Percentiles rank a stretch among this genome's conserved stretches.
Evolutionary conservation across 1,140 invertebrate genomes (phyloP).

Genomic region (Caenorhabditis briggsae): DNA sequence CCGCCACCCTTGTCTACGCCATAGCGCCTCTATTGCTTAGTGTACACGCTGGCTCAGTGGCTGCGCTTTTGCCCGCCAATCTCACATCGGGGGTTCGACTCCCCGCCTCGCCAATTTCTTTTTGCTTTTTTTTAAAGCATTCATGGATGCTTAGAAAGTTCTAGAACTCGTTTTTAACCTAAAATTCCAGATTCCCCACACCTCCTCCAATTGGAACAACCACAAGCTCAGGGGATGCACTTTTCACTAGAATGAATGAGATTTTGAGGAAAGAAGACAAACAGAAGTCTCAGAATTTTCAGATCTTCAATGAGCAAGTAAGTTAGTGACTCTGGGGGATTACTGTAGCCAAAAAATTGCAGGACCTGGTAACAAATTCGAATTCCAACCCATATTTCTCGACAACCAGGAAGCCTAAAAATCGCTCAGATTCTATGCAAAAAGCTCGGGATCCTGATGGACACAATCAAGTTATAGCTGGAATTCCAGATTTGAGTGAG

Average conservation of each 20-base stretch:
- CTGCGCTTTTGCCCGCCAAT: no score
- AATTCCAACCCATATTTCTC: conserved; percentile 18
- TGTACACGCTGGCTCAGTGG: no score
- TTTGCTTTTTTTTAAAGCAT: no score
- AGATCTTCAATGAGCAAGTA: conserved; percentile 41
- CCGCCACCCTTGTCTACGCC: no score
- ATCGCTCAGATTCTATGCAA: conserved; percentile 16
- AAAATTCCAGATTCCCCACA: conserved; percentile 34
- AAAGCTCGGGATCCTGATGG: conserved; percentile 12
- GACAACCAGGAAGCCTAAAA: conserved; percentile 6
- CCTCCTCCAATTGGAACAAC: conserved; percentile 26
- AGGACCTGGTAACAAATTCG: conserved; percentile 17
- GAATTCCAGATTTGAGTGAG: conserved; percentile 73
- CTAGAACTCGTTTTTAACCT: no score
- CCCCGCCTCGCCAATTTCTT: no score
- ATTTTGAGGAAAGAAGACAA: conserved; percentile 19
- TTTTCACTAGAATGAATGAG: conserved; percentile 32
- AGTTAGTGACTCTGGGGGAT: neutral
- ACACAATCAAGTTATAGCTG: conserved; percentile 69
- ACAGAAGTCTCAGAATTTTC: conserved; percentile 27
- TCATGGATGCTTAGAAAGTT: neutral
- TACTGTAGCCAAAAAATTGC: neutral
- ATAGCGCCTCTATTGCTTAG: no score
- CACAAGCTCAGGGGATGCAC: neutral
- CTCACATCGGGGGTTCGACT: no score